A percentile compares a stretch with the other conserved stretches of the same genome.
phyloP scores from a whole-genome alignment of 2,888 invertebrate genomes.

The Cyrtodaria siliqua region DNA sequence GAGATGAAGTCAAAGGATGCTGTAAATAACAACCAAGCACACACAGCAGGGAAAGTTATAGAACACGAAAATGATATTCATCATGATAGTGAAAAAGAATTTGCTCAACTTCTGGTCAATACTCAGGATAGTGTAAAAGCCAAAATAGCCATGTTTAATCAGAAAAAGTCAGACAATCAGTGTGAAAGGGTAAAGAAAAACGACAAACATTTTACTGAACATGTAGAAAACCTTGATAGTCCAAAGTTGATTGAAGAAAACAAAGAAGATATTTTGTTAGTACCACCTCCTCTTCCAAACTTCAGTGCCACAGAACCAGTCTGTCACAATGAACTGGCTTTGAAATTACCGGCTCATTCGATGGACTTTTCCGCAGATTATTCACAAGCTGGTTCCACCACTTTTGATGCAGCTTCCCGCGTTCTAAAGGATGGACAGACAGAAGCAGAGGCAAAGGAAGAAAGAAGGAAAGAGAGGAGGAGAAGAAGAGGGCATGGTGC shows the following conservation, averaged over 20 bases:
- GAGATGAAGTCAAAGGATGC: not conserved
- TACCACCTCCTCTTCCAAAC: constrained; percentile 48
- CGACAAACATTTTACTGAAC: not conserved
- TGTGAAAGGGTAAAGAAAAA: not conserved
- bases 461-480: constrained; percentile 39
- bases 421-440: constrained; percentile 11
- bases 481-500: constrained; percentile 63
- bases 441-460: constrained; percentile 35
- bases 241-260: too few relatives aligned
- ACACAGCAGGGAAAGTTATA: not conserved
- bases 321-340: constrained; percentile 34
- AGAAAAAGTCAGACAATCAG: not conserved
- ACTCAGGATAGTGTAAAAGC: constrained; percentile 16
- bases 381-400: constrained; percentile 41
- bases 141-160: constrained; percentile 32
- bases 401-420: constrained; percentile 21
- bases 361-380: constrained; percentile 58
- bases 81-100: constrained; percentile 5
- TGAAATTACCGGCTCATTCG: constrained; percentile 55
- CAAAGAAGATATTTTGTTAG: not conserved
- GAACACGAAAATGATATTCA: not conserved
- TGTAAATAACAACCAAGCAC: not conserved
- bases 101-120: not conserved
- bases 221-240: not conserved
- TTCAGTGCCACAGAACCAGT: constrained; percentile 43